Base-by-base conservation (phyloP, 2,888 invertebrate genomes). In the Asteroscopus sphinx region DNA sequence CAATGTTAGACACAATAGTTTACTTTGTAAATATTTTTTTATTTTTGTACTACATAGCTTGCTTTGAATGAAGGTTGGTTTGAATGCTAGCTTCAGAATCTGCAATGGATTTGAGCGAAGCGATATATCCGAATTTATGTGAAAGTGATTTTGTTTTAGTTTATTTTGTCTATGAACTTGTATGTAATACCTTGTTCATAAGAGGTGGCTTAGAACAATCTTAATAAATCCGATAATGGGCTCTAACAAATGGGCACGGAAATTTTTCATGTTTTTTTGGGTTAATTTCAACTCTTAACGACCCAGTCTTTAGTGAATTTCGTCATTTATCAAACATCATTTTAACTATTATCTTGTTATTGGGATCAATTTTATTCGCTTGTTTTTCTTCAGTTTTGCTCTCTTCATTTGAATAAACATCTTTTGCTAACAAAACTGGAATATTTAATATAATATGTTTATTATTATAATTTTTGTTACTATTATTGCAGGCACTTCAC, bases 1-100 rank as follows among this genome's bases (percentile, higher is more conserved):
- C 85, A 70, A 65, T 65, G 59, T 55, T 55, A 33, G 63, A 77
- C 79, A 76, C 67, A 48, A 73, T 81, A 79, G 70, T 60, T 52
- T 60, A 58, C 21, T 72, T 73, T 86, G 86, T 87, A 87, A 80
- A 87, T 87, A 87, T 62, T 68, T 73, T 62, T 64, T 66, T 70
- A 57, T 57, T 44, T 72, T 69, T 62, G 58, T 59, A 64, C 48
- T 67, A 42, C 48, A 70, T 57, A 58, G 67, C 71, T 77, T 74
- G 69, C 68, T 68, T 66, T 61, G 52, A 65, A 58, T 69, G 61
- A 70, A 54, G 47, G 49, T 67, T 70, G 66, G 52, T 68, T 60
- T 60, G 39, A 63, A 51, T 45, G 21, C 6, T 55, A 46, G 62
- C 59, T 70, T 70, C 21, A 21, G 26, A 53, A 48, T 64, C 47